Base-by-base conservation (phyloP, 2,797 vertebrate genomes). In the Lophius americanus region DNA sequence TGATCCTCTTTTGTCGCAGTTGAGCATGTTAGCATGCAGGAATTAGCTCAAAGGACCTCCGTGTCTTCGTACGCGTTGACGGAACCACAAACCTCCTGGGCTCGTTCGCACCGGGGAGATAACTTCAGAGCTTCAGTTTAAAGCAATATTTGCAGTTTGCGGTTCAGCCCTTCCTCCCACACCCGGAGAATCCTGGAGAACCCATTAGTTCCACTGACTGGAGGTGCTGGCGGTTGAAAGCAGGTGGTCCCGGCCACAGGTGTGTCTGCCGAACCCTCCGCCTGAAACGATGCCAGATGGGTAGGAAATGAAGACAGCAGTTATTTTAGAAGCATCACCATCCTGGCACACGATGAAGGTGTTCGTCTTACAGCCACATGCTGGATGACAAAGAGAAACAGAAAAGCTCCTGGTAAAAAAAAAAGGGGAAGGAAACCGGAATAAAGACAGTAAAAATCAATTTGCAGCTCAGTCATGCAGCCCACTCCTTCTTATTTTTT, bases 401-500 rank as follows among this genome's bases (percentile, higher is more conserved):
- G 54, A 61, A 73, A 80, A 84, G 68, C 82, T 82, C 75, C 72
- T 73, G 85, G 85, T 78, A 86, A 57, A 75, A 47, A 23, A 23
- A 23, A 23, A 23, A 23, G 32, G 69, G 68, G 72, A 82, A 76
- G 70, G 68, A 64, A 75, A 85, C 87, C 85, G 81, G 78, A 41
- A 60, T 67, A 82, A 76, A 84, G 81, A 85, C 84, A 85, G 75
- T 74, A 37, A 76, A 23, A 84, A 86, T 87, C 73, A 66, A 90
- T 91, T 88, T 83, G 75, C 82, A 64, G 79, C 85, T 85, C 87
- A 82, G 84, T 84, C 85, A 88, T 82, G 80, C 83, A 83, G 65
- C 74, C 68, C 71, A 64, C 67, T 76, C 64, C 68, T 82, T 60
- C 64, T 23, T 23, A 23, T 23, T 23, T 23, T 23, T 23, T 23